Base-by-base conservation (phyloP, 1,140 invertebrate genomes). In the Trichonephila inaurata region DNA sequence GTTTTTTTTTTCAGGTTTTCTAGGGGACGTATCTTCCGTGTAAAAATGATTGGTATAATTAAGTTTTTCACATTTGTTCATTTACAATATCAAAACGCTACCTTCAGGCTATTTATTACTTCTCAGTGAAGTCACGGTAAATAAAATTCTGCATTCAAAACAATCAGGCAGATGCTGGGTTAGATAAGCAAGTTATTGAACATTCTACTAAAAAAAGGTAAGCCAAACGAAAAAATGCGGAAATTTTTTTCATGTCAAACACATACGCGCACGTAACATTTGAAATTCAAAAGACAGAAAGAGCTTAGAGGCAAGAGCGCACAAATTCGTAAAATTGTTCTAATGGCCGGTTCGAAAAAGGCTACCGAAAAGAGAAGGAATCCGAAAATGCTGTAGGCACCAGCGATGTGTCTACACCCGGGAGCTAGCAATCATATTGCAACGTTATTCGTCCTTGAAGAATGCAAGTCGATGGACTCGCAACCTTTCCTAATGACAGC, bases 361-460 rank as follows among this genome's bases (percentile, higher is more conserved):
- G 33, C 28, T 40, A 33, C 72, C 72, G 51, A 82, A 82, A 82
- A 82, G 14, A 28, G 77, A 8, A 24, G 21, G 82, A 83, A 83
- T 83, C 19, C 44, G 0, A 82, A 19, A 82, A 12, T 44, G 77
- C 44, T 82, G 18, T 21, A 82, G 33, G 77, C 33, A 82, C n/a
- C 72, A 24, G 21, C 44, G 51, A 58, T 21, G 19, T 24, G 82
- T 60, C 82, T 83, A 33, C 61, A 62, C 24, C 86, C 58, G 24
- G 33, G 62, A 62, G 86, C 40, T 6, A 64, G 19, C 61, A 88
- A 64, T 88, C 86, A 88, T 88, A 88, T n/a, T 88, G 60, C 86
- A 88, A 88, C 86, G 86, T 88, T 88, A 88, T 21, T 88, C 86
- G 86, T 62, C 86, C 86, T 88, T 88, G 58, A 88, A 88, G 86